phyloP scores from a whole-genome alignment of 92 coral and sea anemone genomes.

The Meandrina meandrites region DNA sequence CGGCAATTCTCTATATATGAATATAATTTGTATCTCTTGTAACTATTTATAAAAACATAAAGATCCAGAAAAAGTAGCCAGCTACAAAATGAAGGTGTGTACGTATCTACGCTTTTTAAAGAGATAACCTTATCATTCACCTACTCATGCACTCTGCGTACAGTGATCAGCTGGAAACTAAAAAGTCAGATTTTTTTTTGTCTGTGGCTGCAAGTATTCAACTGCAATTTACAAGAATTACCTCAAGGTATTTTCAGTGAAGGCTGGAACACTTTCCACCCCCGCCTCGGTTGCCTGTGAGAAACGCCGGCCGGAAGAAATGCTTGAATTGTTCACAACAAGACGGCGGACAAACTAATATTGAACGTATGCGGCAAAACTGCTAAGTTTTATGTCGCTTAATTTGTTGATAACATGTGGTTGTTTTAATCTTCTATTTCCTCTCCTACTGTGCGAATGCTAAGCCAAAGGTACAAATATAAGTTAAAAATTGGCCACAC shows the following conservation, averaged over 20 bases:
- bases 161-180: constrained; percentile 9
- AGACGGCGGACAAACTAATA: not conserved
- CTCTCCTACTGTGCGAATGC: constrained; percentile 22
- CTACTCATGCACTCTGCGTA: not conserved
- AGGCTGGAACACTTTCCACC: not conserved
- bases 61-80: not conserved
- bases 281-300: not conserved
- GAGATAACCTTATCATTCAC: not conserved
- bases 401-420: not conserved
- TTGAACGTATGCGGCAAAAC: constrained; percentile 7
- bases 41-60: not conserved
- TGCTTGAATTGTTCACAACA: not conserved
- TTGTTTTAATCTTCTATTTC: constrained; percentile 1
- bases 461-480: not conserved
- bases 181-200: not conserved
- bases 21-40: not conserved
- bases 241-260: not conserved
- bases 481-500: constrained; percentile 15
- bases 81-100: too few relatives aligned
- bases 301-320: not conserved
- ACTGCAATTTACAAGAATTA: not conserved
- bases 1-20: not conserved
- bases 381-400: constrained; percentile 9
- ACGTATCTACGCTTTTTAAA: not conserved
- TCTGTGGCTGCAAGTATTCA: not conserved